Evolutionary conservation across 2,113 vertebrate species (phyloP), one percentile per base, ranked within the genome.

Genomic region (Gasterosteus nipponicus): DNA sequence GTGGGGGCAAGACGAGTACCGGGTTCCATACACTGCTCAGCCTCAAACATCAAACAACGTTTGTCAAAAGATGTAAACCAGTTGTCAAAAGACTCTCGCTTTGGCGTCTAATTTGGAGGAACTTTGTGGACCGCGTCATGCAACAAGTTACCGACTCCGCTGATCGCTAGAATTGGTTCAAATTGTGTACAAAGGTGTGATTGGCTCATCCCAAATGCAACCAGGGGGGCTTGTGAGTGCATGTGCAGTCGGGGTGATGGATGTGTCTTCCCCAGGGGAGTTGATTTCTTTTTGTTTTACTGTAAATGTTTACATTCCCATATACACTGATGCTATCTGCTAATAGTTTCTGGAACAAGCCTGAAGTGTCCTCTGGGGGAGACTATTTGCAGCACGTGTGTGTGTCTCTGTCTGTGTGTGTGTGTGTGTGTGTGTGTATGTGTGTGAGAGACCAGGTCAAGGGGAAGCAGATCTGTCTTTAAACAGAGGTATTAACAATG

Each of bases 271-370:
- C 84, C 84, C 69, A 11, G 75, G 64, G 89, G 72, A 91, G 81
- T 70, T 85, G 81, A 88, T 87, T 86, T 90, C 88, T 92, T 91
- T 86, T 89, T 79, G 88, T 85, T 91, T 87, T 85, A 94, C 92
- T 94, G 92, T 94, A 94, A 94, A 95, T 94, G 93, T 95, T 94
- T 94, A 94, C 93, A 94, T 93, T 94, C 92, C 92, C 82, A 76
- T 82, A 87, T 89, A 80, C 84, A 62, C 87, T 89, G 93, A 94
- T 93, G 87, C 85, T 94, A 94, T 95, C 93, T 92, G 87, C 90
- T 94, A 94, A 94, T 93, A 90, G 91, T 94, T 93, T 93, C 83
- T 94, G 89, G 81, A 90, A 90, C 86, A 68, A 85, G 81, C 85
- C 79, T 72, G 75, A 89, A 76, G 83, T 88, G 88, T 91, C 85